Evolutionary conservation across 2,888 invertebrate genomes (phyloP).

Genomic region (Yponomeuta evonymella): DNA sequence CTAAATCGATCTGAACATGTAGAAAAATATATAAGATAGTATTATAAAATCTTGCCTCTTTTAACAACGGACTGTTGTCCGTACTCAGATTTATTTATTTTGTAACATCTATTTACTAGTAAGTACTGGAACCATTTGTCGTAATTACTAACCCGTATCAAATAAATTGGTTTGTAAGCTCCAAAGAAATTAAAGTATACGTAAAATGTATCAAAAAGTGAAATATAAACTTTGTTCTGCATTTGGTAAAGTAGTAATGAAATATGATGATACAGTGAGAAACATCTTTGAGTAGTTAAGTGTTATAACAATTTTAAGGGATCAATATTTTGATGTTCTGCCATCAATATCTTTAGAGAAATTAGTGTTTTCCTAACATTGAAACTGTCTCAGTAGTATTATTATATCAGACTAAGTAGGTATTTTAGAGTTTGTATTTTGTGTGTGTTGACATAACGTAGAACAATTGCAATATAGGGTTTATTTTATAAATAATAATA

Average conservation of each 20-base stretch:
- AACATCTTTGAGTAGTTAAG: background rate
- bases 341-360: background rate
- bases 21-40: slow-evolving; percentile 32
- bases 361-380: background rate
- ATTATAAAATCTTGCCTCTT: slow-evolving; percentile 53
- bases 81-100: background rate
- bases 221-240: background rate
- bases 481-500: slow-evolving; percentile 42
- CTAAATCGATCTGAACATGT: slow-evolving; percentile 33
- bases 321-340: slow-evolving; percentile 5
- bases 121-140: slow-evolving; percentile 1
- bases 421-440: background rate
- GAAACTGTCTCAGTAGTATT: slow-evolving; percentile 11
- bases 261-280: background rate
- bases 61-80: slow-evolving; percentile 1
- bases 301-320: background rate
- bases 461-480: slow-evolving; percentile 50
- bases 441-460: slow-evolving; percentile 18
- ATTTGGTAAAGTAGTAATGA: background rate
- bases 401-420: background rate
- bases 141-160: background rate
- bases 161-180: slow-evolving; percentile 1
- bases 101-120: background rate
- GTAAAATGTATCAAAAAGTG: background rate
- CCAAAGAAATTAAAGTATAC: slow-evolving; percentile 3